A percentile compares a stretch with the other conserved stretches of the same genome.
phyloP scores from a whole-genome alignment of 2,888 invertebrate species.

The Gibbula magus region DNA sequence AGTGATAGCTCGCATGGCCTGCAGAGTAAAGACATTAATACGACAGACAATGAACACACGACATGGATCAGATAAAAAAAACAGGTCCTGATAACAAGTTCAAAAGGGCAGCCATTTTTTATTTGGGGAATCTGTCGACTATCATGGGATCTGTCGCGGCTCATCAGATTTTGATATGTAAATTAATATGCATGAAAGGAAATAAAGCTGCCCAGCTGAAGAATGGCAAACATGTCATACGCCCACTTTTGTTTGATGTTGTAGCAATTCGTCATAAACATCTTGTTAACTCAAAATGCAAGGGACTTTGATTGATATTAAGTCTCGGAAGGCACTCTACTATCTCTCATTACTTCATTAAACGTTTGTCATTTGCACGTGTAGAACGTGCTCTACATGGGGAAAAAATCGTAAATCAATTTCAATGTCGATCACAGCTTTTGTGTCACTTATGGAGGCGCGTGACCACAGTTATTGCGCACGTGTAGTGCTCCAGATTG shows the following conservation, averaged over 20 bases:
- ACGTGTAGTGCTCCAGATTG: background rate
- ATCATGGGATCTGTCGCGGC: too few relatives aligned
- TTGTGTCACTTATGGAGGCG: background rate
- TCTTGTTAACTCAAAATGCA: background rate
- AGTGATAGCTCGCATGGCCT: too few relatives aligned
- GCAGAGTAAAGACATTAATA: too few relatives aligned
- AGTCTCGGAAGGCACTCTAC: background rate
- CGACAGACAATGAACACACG: too few relatives aligned
- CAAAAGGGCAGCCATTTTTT: too few relatives aligned
- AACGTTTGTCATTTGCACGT: constrained; percentile 11
- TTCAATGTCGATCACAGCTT: constrained; percentile 5
- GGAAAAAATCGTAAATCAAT: constrained; percentile 7
- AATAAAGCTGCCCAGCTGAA: background rate
- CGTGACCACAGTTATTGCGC: background rate
- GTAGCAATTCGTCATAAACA: constrained; percentile 7
- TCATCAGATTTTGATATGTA: background rate
- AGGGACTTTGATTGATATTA: background rate
- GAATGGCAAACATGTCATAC: background rate
- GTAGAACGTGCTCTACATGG: background rate
- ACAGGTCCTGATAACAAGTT: too few relatives aligned
- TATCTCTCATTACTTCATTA: background rate
- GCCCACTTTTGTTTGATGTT: constrained; percentile 1
- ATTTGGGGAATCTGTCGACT: too few relatives aligned
- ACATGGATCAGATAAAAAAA: too few relatives aligned
- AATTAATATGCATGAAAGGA: constrained; percentile 13